Conservation (phyloP, 2,888 invertebrate genomes). For the Cataglyphis cursor region DNA sequence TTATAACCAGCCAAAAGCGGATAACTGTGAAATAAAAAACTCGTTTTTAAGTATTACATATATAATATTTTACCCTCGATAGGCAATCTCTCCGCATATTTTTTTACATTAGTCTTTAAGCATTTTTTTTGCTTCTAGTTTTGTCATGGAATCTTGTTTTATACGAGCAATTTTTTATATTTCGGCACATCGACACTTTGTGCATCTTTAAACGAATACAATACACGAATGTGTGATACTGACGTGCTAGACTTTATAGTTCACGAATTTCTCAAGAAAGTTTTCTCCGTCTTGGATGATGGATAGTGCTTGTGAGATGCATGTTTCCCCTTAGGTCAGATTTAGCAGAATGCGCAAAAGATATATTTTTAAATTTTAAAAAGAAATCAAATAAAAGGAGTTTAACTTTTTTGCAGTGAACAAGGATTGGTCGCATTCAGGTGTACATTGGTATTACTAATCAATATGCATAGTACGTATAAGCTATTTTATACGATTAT, state of each 20-base stretch:
- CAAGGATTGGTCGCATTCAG: neutral
- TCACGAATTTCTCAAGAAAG: neutral
- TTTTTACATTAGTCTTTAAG: conserved; percentile 15
- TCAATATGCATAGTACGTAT: neutral
- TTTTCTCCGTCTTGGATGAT: neutral
- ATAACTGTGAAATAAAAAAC: conserved; percentile 36
- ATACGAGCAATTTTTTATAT: conserved; percentile 28
- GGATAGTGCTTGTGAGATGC: neutral
- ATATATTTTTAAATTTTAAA: conserved; percentile 12
- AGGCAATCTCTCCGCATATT: conserved; percentile 47
- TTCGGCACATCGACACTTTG: conserved; percentile 23
- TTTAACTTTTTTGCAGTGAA: neutral
- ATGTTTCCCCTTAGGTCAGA: neutral
- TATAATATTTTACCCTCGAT: conserved; percentile 57
- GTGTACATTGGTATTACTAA: neutral
- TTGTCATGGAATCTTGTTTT: conserved; percentile 11
- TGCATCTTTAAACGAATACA: neutral
- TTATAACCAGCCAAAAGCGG: neutral
- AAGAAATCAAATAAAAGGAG: neutral
- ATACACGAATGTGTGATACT: conserved; percentile 5
- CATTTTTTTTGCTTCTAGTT: neutral
- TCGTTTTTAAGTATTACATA: conserved; percentile 57
- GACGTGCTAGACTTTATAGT: conserved; percentile 27
- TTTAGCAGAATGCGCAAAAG: neutral
- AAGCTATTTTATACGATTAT: conserved; percentile 8